Evolutionary conservation across 2,888 invertebrate species (phyloP).

Genomic region (Patella pellucida): DNA sequence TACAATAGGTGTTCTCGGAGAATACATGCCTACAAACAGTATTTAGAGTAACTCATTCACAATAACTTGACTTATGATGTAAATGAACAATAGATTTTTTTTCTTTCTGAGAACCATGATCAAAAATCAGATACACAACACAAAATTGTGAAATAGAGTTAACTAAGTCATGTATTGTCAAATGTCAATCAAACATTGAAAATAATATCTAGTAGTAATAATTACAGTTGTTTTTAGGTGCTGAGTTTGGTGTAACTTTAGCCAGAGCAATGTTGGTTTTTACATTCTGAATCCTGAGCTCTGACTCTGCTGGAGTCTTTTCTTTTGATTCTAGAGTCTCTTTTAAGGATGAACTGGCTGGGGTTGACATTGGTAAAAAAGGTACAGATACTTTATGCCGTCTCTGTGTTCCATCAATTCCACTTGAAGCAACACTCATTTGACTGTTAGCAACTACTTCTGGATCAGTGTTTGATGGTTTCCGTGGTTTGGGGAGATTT

Average conservation of each 20-base stretch:
- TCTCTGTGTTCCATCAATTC: neutral
- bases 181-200: too few relatives aligned
- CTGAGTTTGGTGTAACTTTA: neutral
- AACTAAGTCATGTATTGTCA: too few relatives aligned
- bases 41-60: too few relatives aligned
- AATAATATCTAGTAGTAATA: too few relatives aligned
- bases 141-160: too few relatives aligned
- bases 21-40: too few relatives aligned
- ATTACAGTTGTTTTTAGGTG: neutral
- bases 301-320: neutral
- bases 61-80: too few relatives aligned
- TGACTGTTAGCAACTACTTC: neutral
- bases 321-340: neutral
- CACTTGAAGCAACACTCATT: constrained; percentile 10
- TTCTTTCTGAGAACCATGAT: too few relatives aligned
- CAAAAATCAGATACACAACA: too few relatives aligned
- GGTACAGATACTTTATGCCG: constrained; percentile 50
- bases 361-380: constrained; percentile 41
- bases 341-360: constrained; percentile 25
- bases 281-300: neutral
- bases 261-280: neutral
- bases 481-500: neutral
- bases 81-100: too few relatives aligned
- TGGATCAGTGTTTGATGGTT: neutral
- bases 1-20: constrained; percentile 27